Conservation (phyloP, 2,888 invertebrate genomes). For the Polyploca ridens region DNA sequence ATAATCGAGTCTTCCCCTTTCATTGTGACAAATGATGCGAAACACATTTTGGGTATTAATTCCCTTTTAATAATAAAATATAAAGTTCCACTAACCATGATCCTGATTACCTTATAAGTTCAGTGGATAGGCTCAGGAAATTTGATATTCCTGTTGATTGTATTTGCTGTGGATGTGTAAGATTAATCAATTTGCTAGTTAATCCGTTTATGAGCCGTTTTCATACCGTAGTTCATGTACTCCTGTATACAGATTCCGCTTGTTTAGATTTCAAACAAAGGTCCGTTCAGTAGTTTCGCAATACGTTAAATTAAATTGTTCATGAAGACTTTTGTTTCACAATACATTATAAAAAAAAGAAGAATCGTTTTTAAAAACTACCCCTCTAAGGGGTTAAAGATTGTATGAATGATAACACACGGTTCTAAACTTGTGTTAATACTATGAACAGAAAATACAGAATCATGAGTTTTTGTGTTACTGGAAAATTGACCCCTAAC, state of each 20-base stretch:
- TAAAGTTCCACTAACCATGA: conserved; percentile 8
- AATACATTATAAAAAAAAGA: too few species aligned
- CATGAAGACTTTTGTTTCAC: too few species aligned
- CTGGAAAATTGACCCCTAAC: too few species aligned
- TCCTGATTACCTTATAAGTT: conserved; percentile 5
- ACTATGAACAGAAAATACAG: too few species aligned
- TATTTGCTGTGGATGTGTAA: conserved; percentile 1
- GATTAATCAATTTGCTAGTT: background rate
- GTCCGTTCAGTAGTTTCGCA: too few species aligned
- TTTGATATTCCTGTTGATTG: conserved; percentile 2
- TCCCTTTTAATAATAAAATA: conserved; percentile 4
- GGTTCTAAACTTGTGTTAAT: too few species aligned
- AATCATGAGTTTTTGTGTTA: too few species aligned
- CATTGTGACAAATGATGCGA: conserved; percentile 20
- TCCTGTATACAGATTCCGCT: background rate
- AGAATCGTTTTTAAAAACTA: too few species aligned
- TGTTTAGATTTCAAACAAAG: background rate
- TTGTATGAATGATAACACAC: too few species aligned
- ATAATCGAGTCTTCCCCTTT: conserved; percentile 12
- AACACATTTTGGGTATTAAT: conserved; percentile 18
- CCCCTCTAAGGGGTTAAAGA: too few species aligned
- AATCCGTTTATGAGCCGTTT: background rate
- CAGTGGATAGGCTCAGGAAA: background rate
- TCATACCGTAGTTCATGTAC: background rate
- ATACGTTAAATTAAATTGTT: too few species aligned